Evolutionary conservation across 2,113 vertebrate species (phyloP), one percentile per base, ranked within the genome.

Genomic region (Dolichallabes microphthalmus): DNA sequence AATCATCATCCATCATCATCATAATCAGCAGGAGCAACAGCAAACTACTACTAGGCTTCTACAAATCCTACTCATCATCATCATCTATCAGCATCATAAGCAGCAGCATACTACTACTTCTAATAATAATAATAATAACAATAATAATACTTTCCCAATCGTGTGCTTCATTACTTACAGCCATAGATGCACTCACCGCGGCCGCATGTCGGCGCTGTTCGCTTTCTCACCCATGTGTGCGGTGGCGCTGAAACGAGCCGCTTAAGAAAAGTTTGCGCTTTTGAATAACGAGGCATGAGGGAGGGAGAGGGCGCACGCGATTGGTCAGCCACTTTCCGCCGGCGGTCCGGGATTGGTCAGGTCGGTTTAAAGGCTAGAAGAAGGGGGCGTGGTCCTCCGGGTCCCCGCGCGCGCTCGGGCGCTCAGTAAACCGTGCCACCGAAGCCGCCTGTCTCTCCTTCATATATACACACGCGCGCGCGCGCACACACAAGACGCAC

Each of bases 241-340:
- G 30, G 25, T 8, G 86, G 81, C 90, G 90, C 89, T 6, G 91
- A 88, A 91, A 88, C 91, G 91, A 91, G 93, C 63, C 91, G 91
- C 14, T 20, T 20, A 88, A 87, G 89, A 94, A 94, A 95, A 95
- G 93, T 94, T 95, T 95, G 87, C 91, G 91, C 90, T 93, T 94
- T 93, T 91, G 90, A 95, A 87, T 89, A 91, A 89, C 92, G 91
- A 92, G 89, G 86, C 85, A 71, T 86, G 84, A 91, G 87, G 92
- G 93, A 88, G 93, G 93, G 87, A 90, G 20, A 45, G 69, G 22
- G 80, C 79, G 30, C 25, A 25, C 82, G 19, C 85, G 88, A 95
- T 95, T 95, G 95, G 95, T 80, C 89, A 3, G 82, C 68, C 90
- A 90, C 89, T 92, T 92, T 88, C 89, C 75, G 86, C 85, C 92